Evolutionary conservation across 2,113 vertebrate genomes (phyloP), one percentile per base, ranked within the genome.

Genomic region (Callopanchax toddi): DNA sequence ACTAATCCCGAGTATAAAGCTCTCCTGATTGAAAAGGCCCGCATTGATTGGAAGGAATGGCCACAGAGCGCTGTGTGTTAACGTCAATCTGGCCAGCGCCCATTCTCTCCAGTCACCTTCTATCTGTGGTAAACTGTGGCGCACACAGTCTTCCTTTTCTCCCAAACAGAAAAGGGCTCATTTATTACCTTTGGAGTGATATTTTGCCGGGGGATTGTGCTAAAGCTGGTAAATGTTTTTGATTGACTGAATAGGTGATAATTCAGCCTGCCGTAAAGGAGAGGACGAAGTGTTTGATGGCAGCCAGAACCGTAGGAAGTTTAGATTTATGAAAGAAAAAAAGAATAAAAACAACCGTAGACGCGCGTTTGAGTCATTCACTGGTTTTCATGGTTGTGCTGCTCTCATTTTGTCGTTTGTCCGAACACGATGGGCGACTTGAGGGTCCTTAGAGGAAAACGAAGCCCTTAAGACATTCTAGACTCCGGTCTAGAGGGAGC

Each of bases 1-100:
- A 93, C 92, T 94, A 95, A 94, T 94, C 91, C 94, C 63, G 74
- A 79, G 91, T 89, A 94, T 93, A 95, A 95, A 95, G 92, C 91
- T 92, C 90, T 83, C 91, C 91, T 90, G 91, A 92, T 85, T 94
- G 92, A 94, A 93, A 93, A 92, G 78, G 89, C 91, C 89, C 84
- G 89, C 93, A 90, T 89, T 87, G 91, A 92, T 91, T 91, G 80
- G 79, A 87, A 91, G 88, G 93, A 93, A 92, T 88, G 90, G 80
- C 83, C 87, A 85, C 86, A 92, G 92, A 90, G 91, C 84, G 90
- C 86, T 92, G 86, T 90, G n/a, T n/a, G n/a, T 93, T 90, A 93
- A 93, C 93, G 88, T 87, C 91, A 87, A 90, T 92, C 89, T 93
- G 90, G 89, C 88, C 90, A 91, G 92, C 88, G 79, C 89, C 76